Evolutionary conservation across 2,113 vertebrate species (phyloP), one percentile per base, ranked within the genome.

Genomic region (Chionomys nivalis): DNA sequence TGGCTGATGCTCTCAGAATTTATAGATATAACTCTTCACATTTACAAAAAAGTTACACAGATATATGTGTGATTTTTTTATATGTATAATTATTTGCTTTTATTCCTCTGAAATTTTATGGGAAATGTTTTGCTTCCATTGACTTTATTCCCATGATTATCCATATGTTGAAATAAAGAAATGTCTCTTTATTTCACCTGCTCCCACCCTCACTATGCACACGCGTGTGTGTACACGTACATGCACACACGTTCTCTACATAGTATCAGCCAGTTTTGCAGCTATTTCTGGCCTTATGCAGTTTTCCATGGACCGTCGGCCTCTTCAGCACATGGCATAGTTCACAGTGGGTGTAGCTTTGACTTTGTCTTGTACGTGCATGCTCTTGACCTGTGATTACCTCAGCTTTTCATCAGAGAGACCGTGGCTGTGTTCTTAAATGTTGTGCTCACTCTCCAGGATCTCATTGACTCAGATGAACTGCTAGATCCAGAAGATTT

Each of bases 391-490:
- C 92, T 28, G 39, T 47, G 58, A 19, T 88, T 52, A 7, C 31
- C 7, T 75, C 8, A 55, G 49, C 81, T 61, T 42, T 76, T 73
- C 44, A 0, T 81, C 11, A 49, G 31, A 49, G 55, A 75, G 63
- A 58, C 44, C 16, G 0, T 0, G 11, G 11, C 31, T 16, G 0
- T 61, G 81, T 66, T 58, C 21, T 78, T 96, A 3, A 90, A 33
- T 73, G 65, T 61, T 66, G 36, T 55, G 19, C 61, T 90, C 47
- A 9, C 52, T 47, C 47, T 90, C 47, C 52, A 99, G 99, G 99
- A 99, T 94, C 98, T 99, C 95, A 89, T 99, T 23, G 99, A 99
- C 96, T 99, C 99, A 0, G 99, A 99, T 91, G 98, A 99, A 44
- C 98, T 99, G 82, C 97, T 99, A 94, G 99, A 99, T 88, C 98